phyloP scores from a whole-genome alignment of 2,797 vertebrate genomes.

The Staurois parvus region DNA sequence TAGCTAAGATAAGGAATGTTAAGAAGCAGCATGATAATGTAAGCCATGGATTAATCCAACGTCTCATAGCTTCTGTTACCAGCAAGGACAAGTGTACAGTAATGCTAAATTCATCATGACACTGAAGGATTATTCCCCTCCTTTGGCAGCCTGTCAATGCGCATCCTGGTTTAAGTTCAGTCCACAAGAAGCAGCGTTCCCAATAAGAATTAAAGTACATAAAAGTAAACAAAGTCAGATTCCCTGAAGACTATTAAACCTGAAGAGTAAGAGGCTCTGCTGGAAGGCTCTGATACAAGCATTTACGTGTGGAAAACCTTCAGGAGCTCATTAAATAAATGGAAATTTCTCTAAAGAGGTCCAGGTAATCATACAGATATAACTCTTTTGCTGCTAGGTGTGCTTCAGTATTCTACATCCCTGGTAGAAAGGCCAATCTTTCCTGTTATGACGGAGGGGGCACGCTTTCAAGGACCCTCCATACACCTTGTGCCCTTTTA shows the following conservation, averaged over 20 bases:
- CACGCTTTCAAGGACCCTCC: too few species aligned
- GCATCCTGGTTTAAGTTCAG: background rate
- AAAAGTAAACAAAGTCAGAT: background rate
- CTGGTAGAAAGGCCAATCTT: too few species aligned
- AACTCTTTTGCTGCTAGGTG: too few species aligned
- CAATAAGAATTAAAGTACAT: background rate
- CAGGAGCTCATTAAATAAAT: too few species aligned
- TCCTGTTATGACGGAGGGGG: too few species aligned
- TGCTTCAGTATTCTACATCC: too few species aligned
- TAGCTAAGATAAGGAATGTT: background rate
- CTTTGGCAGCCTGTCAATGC: conserved; percentile 30
- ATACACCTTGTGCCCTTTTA: too few species aligned
- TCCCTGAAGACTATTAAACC: background rate
- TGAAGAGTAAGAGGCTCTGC: too few species aligned
- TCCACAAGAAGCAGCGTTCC: background rate
- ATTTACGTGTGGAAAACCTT: too few species aligned
- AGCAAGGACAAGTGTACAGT: conserved; percentile 28
- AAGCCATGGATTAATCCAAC: conserved; percentile 17
- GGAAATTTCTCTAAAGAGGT: too few species aligned
- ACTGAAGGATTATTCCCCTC: conserved; percentile 19
- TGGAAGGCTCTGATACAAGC: too few species aligned
- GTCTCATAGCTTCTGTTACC: conserved; percentile 15
- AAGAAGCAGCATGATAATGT: conserved; percentile 23
- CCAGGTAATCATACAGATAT: too few species aligned
- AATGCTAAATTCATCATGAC: conserved; percentile 25